Percentiles rank a stretch among this genome's conserved stretches.
phyloP scores from a whole-genome alignment of 2,113 vertebrate genomes.

The Neogobius melanostomus region DNA sequence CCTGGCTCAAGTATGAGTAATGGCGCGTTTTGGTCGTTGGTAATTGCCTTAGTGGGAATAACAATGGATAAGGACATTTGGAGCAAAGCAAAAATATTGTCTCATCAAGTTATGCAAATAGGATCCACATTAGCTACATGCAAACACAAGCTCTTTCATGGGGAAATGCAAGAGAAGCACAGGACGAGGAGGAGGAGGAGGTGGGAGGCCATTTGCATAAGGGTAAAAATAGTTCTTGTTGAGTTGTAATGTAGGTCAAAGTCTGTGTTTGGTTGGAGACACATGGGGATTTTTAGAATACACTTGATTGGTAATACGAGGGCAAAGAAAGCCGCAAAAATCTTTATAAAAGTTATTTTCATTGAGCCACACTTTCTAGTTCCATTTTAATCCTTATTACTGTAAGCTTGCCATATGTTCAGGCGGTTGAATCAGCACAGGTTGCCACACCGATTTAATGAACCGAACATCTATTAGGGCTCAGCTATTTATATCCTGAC shows the following conservation, averaged over 20 bases:
- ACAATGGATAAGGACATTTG: constrained; percentile 41
- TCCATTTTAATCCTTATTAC: too few species aligned
- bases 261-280: not conserved
- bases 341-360: not conserved
- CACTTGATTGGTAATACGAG: not conserved
- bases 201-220: not conserved
- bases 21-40: not conserved
- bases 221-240: constrained; percentile 6
- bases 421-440: too few species aligned
- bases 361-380: too few species aligned
- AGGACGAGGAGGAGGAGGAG: not conserved
- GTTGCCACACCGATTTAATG: too few species aligned
- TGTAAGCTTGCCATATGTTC: too few species aligned
- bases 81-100: constrained; percentile 26
- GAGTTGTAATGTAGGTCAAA: constrained; percentile 10
- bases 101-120: constrained; percentile 51
- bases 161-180: not conserved
- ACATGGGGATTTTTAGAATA: not conserved
- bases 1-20: not conserved
- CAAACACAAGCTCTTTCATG: constrained; percentile 8
- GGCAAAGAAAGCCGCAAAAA: not conserved
- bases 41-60: constrained; percentile 41
- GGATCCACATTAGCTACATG: constrained; percentile 15
- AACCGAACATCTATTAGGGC: too few species aligned
- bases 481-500: too few species aligned